Evolutionary conservation across 2,888 invertebrate species (phyloP), one percentile per base, ranked within the genome.

Genomic region (Notodromas monacha): DNA sequence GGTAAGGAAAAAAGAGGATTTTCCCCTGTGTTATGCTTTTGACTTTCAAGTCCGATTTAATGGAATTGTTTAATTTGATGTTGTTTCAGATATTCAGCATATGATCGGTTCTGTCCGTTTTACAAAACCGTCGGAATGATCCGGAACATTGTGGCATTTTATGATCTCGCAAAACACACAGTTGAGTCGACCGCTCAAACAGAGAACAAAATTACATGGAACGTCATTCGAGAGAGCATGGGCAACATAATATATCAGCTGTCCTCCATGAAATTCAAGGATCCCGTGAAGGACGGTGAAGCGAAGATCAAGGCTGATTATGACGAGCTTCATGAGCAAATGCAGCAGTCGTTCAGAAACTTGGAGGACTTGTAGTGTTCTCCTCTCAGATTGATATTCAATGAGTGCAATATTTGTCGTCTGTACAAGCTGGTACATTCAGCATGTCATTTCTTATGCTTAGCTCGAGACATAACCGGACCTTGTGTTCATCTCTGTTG

Each of bases 61-160:
- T 28, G 34, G 12, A 6, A 34, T 34, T 26, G 10, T 21, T 21
- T 21, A 8, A 8, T 21, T 21, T 6, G 21, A 6, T 8, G 6
- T 21, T n/a, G 8, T 21, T 21, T 21, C 21, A 65, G 66, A 45
- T 76, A 81, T 52, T 76, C 79, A 3, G 56, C 74, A 2, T 81
- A 81, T 55, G 81, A 81, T 56, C 66, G 92, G 38, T 92, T 84
- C 63, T 99, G 96, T 48, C 96, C 96, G 44, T 99, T 99, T 63
- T 99, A 92, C 63, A 99, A 96, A 61, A 92, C 92, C 11, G 81
- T 84, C 35, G 92, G 86, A 41, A 99, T 99, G 92, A 52, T 99
- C 47, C 68, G 64, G 50, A 99, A 96, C 60, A 86, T 99, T 54
- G 86, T 99, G 46, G 60, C 76, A 32, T 84, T 99, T 58, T 96